Evolutionary conservation across 1,140 invertebrate species (phyloP), one percentile per base, ranked within the genome.

Genomic region (Papilio machaon): DNA sequence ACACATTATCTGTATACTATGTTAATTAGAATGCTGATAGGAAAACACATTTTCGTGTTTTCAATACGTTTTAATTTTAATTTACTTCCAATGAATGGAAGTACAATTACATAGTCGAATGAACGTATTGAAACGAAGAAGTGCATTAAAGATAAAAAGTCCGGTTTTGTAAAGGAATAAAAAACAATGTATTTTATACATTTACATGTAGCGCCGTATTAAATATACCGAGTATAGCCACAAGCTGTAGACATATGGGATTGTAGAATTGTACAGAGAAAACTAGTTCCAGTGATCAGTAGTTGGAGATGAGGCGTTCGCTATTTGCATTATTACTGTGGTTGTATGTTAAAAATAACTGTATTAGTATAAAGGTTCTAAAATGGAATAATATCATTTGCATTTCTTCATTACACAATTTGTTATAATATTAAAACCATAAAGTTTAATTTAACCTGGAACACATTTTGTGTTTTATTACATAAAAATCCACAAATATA

Each of bases 11-110:
- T 35, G 30, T 70, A 38, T 70, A 13, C 4, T 23, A 70, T 70
- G 64, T 70, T 70, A 70, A 70, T 70, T 70, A 70, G 30, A 38
- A 9, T 70, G 35, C 13, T 11, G 13, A 70, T 70, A 70, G 74
- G 74, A n/a, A 10, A 76, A 76, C 43, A 47, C 8, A 52, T 49
- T 47, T 74, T 43, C 17, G 73, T 47, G 7, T 46, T 73, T 73
- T 47, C 35, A 47, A 46, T 10, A 73, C 35, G 46, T 47, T n/a
- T 52, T 30, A 30, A 11, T 35, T 76, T 76, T 30, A 76, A 76
- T 76, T 52, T 54, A 76, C 47, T 13, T 54, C 43, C 7, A 76
- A 76, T 76, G 74, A 76, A 76, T 76, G 74, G 47, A 76, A 54
- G 43, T 11, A 49, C 23, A 67, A 67, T 47, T 52, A 76, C 74